Evolutionary conservation across 2,888 invertebrate genomes (phyloP).

Genomic region (Lottia scabra): DNA sequence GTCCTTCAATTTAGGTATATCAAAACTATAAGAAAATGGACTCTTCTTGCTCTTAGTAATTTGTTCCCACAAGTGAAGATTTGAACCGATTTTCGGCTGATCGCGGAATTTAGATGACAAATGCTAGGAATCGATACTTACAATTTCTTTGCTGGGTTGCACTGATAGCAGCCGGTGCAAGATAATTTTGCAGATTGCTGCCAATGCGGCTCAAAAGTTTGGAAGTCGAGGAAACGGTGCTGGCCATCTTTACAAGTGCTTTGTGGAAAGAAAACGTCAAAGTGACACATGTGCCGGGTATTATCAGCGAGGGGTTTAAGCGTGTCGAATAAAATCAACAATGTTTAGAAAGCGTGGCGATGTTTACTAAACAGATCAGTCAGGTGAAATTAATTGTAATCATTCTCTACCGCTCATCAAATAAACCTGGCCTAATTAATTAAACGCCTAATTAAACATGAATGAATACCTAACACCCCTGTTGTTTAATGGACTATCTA

Average conservation of each 20-base stretch:
- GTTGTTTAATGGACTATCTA: constrained; percentile 19
- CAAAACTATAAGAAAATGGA: neutral
- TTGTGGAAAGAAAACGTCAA: constrained; percentile 37
- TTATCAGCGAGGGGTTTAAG: constrained; percentile 3
- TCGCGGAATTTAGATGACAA: too few species aligned
- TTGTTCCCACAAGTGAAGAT: too few species aligned
- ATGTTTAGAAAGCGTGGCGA: too few species aligned
- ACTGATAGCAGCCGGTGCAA: constrained; percentile 49
- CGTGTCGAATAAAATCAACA: too few species aligned
- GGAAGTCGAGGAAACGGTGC: constrained; percentile 49
- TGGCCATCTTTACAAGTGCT: constrained; percentile 51
- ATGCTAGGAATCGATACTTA: constrained; percentile 42
- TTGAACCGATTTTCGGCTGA: too few species aligned
- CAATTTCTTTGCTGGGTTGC: constrained; percentile 56
- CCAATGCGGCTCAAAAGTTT: constrained; percentile 52
- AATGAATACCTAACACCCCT: constrained; percentile 20
- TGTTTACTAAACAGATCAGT: too few species aligned
- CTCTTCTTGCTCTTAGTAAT: too few species aligned
- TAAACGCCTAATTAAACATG: constrained; percentile 26
- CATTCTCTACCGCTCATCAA: too few species aligned
- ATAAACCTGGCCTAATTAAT: neutral
- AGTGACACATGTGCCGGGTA: constrained; percentile 11
- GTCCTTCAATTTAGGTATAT: neutral
- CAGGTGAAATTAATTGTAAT: too few species aligned
- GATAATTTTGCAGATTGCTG: constrained; percentile 46